These are phyloP conservation scores for Takifugu flavidus DNA, from an alignment of 2,113 vertebrate species.

Conservation along the genomic window DNA sequence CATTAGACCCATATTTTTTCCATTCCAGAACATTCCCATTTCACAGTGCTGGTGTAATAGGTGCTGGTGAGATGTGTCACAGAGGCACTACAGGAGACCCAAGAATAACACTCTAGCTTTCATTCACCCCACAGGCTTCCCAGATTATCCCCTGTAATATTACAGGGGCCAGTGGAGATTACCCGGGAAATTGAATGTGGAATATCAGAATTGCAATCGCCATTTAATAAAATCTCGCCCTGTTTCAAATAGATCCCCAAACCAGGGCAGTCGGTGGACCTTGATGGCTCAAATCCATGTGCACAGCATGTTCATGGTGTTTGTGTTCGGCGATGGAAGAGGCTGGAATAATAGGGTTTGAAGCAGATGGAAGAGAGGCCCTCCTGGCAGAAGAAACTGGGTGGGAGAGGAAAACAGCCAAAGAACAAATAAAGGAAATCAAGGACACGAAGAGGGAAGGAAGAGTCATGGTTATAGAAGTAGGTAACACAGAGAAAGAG, in stretches of 20 bases:
- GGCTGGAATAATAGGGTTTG: constrained; percentile 21
- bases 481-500: constrained; percentile 1
- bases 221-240: too few relatives aligned
- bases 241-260: constrained; percentile 15
- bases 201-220: too few relatives aligned
- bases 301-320: constrained; percentile 38
- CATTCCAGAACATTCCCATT: too few relatives aligned
- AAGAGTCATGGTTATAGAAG: not conserved
- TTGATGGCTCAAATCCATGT: constrained; percentile 38
- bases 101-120: too few relatives aligned
- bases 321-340: constrained; percentile 19
- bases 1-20: too few relatives aligned
- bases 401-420: not conserved
- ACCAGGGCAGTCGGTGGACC: constrained; percentile 29
- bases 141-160: too few relatives aligned
- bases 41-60: too few relatives aligned
- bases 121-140: too few relatives aligned
- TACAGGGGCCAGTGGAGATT: too few relatives aligned
- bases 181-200: too few relatives aligned
- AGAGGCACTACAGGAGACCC: too few relatives aligned
- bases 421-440: not conserved
- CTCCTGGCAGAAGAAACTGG: constrained; percentile 3
- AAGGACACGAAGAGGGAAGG: not conserved
- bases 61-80: too few relatives aligned
- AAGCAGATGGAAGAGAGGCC: constrained; percentile 52